Percentiles rank a stretch among this genome's conserved stretches.
Conservation (phyloP, 2,113 vertebrate species). For the Eublepharis macularius region DNA sequence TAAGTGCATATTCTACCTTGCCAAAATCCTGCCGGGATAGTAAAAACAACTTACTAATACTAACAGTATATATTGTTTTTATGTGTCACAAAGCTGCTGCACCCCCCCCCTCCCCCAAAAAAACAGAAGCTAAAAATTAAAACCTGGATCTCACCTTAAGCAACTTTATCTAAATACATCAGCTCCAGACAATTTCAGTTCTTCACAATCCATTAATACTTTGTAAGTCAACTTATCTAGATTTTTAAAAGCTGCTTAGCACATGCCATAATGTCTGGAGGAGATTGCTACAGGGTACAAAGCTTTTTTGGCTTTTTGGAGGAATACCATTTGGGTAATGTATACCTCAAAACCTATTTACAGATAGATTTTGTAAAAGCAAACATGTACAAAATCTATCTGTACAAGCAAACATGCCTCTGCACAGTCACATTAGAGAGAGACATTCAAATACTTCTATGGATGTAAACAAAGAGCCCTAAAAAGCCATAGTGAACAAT, state of each 20-base stretch:
- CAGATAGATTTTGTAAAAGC: not conserved
- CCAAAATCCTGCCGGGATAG: too few species aligned
- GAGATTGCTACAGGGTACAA: not conserved
- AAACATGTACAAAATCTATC: not conserved
- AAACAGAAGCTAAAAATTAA: conserved; percentile 2
- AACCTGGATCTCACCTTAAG: conserved; percentile 3
- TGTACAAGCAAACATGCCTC: not conserved
- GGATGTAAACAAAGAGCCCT: not conserved
- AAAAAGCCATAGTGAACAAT: not conserved
- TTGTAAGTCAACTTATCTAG: not conserved
- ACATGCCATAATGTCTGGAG: not conserved
- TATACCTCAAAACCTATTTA: not conserved
- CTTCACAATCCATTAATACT: conserved; percentile 10
- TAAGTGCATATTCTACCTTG: too few species aligned
- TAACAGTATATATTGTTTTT: not conserved
- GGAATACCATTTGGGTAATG: not conserved
- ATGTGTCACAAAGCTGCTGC: not conserved
- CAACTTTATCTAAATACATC: conserved; percentile 4
- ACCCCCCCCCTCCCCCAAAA: too few species aligned
- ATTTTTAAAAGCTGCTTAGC: conserved; percentile 11
- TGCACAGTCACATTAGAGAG: not conserved
- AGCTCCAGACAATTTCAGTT: not conserved
- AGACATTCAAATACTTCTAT: not conserved
- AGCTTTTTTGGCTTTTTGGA: not conserved
- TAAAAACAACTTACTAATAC: not conserved